Evolutionary conservation across 53 echinoderm and acorn worm species (phyloP).

Genomic region (Crossaster papposus): DNA sequence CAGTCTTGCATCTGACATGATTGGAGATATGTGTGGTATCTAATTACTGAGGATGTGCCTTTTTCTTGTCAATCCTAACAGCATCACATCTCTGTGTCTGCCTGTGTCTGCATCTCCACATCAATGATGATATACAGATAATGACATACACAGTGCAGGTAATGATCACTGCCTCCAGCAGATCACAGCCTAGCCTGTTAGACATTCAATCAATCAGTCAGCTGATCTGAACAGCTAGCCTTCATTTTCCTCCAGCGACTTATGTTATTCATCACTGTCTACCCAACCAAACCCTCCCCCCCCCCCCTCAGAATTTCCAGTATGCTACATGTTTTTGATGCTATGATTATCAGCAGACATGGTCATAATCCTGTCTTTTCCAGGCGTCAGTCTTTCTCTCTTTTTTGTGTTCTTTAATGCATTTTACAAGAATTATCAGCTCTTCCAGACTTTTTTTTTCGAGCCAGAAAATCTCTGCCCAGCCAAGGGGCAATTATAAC

Average conservation of each 20-base stretch:
- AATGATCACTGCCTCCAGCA: slow-evolving; percentile 17
- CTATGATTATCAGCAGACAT: background rate
- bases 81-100: background rate
- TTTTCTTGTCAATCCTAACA: background rate
- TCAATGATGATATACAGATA: slow-evolving; percentile 31
- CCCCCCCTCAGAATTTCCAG: background rate
- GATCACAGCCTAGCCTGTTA: slow-evolving; percentile 3
- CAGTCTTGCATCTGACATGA: background rate
- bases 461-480: background rate
- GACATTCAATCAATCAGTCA: slow-evolving; percentile 48
- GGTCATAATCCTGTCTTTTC: slow-evolving; percentile 9
- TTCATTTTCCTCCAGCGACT: background rate
- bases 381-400: slow-evolving; percentile 3
- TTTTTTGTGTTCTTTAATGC: background rate
- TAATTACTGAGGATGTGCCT: background rate
- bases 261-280: slow-evolving; percentile 20
- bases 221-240: background rate
- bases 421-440: slow-evolving; percentile 4
- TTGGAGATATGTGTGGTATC: background rate
- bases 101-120: background rate
- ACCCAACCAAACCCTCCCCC: background rate
- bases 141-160: background rate
- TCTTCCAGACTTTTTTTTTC: background rate
- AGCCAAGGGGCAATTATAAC: slow-evolving; percentile 27
- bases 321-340: background rate